A percentile compares a stretch with the other conserved stretches of the same genome.
phyloP scores from a whole-genome alignment of 2,113 vertebrate genomes.

The Scartelaos histophorus region DNA sequence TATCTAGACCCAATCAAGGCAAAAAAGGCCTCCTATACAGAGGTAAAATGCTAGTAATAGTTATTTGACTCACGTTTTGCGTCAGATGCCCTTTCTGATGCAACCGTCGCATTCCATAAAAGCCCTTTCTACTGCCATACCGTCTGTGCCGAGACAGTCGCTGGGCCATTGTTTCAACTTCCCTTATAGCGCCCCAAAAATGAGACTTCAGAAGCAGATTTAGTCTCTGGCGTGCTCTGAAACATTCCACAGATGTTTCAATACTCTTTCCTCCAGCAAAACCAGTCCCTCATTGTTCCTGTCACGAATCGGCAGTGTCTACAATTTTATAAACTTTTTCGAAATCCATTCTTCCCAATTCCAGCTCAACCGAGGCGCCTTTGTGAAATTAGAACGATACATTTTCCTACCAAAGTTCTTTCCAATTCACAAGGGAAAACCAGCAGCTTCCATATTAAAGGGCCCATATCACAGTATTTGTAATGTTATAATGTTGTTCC shows the following conservation, averaged over 20 bases:
- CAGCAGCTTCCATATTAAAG: no score
- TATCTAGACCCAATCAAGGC: no score
- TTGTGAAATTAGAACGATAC: conserved; percentile 2
- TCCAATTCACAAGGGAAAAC: background rate
- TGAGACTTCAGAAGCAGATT: background rate
- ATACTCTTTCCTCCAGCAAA: background rate
- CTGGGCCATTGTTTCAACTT: background rate
- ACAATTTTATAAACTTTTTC: conserved; percentile 1
- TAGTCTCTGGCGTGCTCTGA: background rate
- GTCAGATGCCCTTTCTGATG: background rate
- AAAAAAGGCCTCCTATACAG: no score
- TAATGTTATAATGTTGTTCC: no score
- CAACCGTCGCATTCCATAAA: background rate
- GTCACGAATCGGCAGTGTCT: conserved; percentile 19
- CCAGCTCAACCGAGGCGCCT: conserved; percentile 4
- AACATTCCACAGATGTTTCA: background rate
- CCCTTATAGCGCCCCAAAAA: background rate
- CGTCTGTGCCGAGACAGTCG: background rate
- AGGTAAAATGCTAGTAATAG: no score
- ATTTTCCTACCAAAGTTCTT: background rate
- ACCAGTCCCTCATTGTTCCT: background rate
- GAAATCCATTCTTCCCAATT: conserved; percentile 2
- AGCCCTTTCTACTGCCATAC: background rate
- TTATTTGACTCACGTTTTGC: no score
- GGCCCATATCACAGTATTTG: no score